These are phyloP conservation scores for Trachelus tabidus DNA, from an alignment of 2,888 invertebrate genomes.

Conservation along the genomic window DNA sequence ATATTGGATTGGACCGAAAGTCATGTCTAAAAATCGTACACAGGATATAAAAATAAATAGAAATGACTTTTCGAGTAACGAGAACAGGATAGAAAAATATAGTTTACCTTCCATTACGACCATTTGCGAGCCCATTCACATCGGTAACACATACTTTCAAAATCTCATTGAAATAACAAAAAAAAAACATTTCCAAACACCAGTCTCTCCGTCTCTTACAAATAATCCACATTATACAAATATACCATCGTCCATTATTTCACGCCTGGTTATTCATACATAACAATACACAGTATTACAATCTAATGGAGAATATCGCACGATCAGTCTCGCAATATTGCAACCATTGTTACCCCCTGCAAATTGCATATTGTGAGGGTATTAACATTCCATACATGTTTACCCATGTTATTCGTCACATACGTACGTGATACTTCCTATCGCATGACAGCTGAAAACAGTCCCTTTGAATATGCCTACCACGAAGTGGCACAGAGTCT, in stretches of 20 bases:
- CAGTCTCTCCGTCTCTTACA: background rate
- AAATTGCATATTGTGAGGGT: background rate
- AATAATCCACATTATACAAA: background rate
- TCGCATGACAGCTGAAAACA: background rate
- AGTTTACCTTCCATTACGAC: no score
- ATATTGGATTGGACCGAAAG: no score
- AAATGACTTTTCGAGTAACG: no score
- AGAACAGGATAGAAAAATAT: no score
- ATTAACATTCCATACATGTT: background rate
- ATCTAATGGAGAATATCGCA: background rate
- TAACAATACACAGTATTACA: background rate
- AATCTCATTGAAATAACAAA: background rate
- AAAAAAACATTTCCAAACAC: background rate
- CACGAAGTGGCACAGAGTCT: background rate
- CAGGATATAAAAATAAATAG: no score
- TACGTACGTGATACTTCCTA: background rate
- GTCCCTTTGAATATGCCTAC: background rate
- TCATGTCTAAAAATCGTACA: no score
- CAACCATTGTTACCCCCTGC: background rate
- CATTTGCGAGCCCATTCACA: no score
- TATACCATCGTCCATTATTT: background rate
- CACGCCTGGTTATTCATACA: background rate
- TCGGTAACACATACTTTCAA: background rate
- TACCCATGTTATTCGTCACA: background rate
- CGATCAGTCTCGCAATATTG: background rate